Conservation (phyloP, 2,888 invertebrate species). For the Tetanocera ferruginea region DNA sequence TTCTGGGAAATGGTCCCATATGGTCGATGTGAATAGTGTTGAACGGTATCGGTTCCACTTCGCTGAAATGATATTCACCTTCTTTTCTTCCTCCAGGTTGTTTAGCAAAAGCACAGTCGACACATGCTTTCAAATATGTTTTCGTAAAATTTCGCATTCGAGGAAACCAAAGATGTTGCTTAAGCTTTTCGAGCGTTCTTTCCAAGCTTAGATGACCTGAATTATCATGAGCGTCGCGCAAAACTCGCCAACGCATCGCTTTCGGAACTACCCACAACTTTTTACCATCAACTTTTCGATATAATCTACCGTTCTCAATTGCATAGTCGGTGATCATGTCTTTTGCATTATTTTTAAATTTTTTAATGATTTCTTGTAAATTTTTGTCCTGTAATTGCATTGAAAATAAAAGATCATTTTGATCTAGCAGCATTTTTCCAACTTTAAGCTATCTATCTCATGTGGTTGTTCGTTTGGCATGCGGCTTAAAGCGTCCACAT, state of each 20-base stretch:
- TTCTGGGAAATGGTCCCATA: slow-evolving; percentile 4
- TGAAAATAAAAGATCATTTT: no score
- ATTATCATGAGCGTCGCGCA: slow-evolving; percentile 26
- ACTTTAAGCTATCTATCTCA: no score
- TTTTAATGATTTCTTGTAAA: background rate
- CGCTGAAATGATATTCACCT: slow-evolving; percentile 39
- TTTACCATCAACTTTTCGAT: background rate
- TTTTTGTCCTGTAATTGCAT: slow-evolving; percentile 30
- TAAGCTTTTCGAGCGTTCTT: slow-evolving; percentile 31
- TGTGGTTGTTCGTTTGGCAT: background rate
- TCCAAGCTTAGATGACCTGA: slow-evolving; percentile 37
- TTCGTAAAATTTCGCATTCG: background rate
- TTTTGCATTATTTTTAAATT: background rate
- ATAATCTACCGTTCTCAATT: slow-evolving; percentile 11
- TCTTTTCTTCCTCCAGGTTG: background rate
- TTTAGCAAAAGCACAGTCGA: background rate
- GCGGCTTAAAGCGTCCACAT: slow-evolving; percentile 34
- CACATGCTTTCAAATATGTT: background rate
- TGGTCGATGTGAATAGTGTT: no score
- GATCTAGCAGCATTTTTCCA: no score
- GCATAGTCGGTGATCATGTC: background rate
- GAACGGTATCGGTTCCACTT: background rate
- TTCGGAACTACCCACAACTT: slow-evolving; percentile 37
- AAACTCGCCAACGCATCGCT: slow-evolving; percentile 25
- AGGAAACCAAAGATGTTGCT: background rate